Conservation (phyloP, 2,797 vertebrate genomes). For the Agapornis canus region DNA sequence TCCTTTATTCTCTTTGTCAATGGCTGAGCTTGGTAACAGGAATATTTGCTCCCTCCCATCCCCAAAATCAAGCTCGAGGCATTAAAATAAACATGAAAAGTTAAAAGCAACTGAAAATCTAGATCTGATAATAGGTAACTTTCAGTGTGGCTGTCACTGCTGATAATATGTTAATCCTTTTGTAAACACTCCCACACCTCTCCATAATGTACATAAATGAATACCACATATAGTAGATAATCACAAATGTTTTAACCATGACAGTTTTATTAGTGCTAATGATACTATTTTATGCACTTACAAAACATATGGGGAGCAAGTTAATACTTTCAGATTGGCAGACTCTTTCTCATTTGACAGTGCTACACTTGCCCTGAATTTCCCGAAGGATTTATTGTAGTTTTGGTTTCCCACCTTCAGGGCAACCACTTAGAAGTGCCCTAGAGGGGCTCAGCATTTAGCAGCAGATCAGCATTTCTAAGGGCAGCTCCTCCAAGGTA, state of each 20-base stretch:
- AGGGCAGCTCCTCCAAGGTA: neutral
- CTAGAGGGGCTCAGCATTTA: neutral
- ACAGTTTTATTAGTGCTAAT: constrained; percentile 20
- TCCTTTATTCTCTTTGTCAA: neutral
- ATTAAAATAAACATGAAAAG: neutral
- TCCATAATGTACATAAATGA: neutral
- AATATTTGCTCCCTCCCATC: neutral
- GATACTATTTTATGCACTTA: neutral
- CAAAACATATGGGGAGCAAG: neutral
- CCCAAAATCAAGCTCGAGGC: neutral
- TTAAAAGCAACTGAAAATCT: neutral
- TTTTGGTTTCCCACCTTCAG: neutral
- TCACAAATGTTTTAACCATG: neutral
- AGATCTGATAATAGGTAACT: neutral
- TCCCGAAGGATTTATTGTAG: neutral
- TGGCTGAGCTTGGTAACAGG: neutral
- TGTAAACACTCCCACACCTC: neutral
- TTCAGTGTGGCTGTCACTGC: neutral
- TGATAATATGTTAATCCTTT: neutral
- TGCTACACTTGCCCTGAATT: neutral
- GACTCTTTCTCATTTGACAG: neutral
- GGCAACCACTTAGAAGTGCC: neutral
- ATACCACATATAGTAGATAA: neutral
- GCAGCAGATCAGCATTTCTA: neutral
- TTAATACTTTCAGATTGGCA: neutral